Evolutionary conservation across 1,140 invertebrate species (phyloP).

Genomic region (Eriocheir sinensis): DNA sequence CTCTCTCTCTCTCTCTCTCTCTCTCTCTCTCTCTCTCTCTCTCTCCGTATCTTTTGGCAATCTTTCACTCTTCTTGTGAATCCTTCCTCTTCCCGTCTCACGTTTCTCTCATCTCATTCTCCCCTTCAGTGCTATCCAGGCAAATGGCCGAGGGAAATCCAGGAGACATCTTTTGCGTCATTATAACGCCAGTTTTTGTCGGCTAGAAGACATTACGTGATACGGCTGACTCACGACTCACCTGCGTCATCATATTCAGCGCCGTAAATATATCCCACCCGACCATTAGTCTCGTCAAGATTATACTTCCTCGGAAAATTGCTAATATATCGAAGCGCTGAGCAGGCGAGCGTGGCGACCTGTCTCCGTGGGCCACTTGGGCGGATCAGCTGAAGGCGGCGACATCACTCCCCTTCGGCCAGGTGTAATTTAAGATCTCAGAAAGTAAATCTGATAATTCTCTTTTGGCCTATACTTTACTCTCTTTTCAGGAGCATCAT

Average conservation of each 20-base stretch:
- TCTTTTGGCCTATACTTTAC: too few species aligned
- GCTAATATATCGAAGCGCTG: background rate
- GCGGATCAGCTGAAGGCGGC: background rate
- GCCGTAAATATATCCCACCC: background rate
- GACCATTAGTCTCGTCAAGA: background rate
- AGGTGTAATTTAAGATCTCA: too few species aligned
- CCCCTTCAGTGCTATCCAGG: too few species aligned
- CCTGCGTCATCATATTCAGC: background rate
- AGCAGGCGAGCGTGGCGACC: background rate
- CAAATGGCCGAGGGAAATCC: background rate
- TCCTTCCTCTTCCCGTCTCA: too few species aligned
- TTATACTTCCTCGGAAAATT: slow-evolving; percentile 14
- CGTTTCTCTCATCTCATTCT: too few species aligned
- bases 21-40: too few species aligned
- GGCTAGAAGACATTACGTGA: background rate
- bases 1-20: too few species aligned
- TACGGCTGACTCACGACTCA: background rate
- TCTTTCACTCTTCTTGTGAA: too few species aligned
- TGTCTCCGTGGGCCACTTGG: background rate
- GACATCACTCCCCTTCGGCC: too few species aligned
- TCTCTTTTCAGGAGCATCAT: too few species aligned
- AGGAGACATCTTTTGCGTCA: background rate
- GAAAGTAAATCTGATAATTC: too few species aligned
- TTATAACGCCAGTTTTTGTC: background rate
- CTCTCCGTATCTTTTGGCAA: too few species aligned